Base-by-base conservation (phyloP, 2,797 vertebrate genomes). In the Rhynchonycteris naso region DNA sequence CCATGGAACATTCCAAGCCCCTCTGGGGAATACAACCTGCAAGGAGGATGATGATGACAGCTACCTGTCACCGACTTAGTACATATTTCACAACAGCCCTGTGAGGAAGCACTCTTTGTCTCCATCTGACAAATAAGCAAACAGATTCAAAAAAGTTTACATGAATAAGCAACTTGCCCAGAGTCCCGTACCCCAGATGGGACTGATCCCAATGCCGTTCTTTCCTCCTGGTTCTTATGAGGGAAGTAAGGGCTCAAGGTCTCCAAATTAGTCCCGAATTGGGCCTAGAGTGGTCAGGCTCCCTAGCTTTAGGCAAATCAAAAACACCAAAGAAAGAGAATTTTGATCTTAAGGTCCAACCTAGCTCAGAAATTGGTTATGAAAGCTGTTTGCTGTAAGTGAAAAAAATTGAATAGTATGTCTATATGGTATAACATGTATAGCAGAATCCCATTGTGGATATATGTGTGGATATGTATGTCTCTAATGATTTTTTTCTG, bases 91-190 rank as follows among this genome's bases (percentile, higher is more conserved):
- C 28, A 74, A 72, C 26, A 12, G 52, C 59, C 69, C 65, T 28
- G 7, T 33, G 47, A 63, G 65, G 33, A 78, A 76, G 74, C 26
- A 35, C 30, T 56, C 72, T 18, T 79, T 79, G 56, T 80, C 61
- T 75, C 21, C 54, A n/a, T 16, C 69, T 88, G 68, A 87, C 47
- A 95, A 69, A 88, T 16, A 61, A 90, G 58, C 58, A 92, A 59
- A 84, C 7, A 84, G n/a, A 92, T 65, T 65, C 56, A 88, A 56
- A 92, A 33, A 88, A 35, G n/a, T 72, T n/a, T 35, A 75, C n/a
- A 13, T 3, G 56, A 35, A 71, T 71, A n/a, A 78, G 76, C 14
- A n/a, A 58, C 26, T 15, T 72, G 28, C 28, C 66, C 33, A 0
- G 2, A 61, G 43, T 8, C 11, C 38, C 52, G 47, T 15, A 63